phyloP scores from a whole-genome alignment of 2,888 invertebrate genomes.

The Hedya salicella region DNA sequence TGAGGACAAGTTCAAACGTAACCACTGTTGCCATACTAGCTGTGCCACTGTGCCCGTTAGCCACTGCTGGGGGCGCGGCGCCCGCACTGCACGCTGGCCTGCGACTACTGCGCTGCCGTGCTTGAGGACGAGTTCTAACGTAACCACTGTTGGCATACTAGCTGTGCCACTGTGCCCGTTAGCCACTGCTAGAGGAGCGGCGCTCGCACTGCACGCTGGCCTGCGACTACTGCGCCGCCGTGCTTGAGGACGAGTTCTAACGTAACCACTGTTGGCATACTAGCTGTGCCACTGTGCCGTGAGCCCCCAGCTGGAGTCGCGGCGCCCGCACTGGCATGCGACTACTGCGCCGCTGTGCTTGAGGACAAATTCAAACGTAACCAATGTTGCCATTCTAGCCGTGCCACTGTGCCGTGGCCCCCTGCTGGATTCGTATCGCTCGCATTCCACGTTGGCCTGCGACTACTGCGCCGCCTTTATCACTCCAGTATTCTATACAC shows the following conservation, averaged over 20 bases:
- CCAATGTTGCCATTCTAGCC: neutral
- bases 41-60: conserved; percentile 76
- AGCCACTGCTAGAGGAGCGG: conserved; percentile 89
- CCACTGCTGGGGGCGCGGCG: conserved; percentile 88
- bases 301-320: too few relatives aligned
- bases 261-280: conserved; percentile 66
- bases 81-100: conserved; percentile 90
- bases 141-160: conserved; percentile 57
- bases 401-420: conserved; percentile 89
- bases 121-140: conserved; percentile 89
- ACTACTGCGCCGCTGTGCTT: too few relatives aligned
- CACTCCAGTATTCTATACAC: too few relatives aligned
- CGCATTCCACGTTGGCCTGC: conserved; percentile 90
- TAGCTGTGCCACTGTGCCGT: too few relatives aligned
- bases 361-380: neutral
- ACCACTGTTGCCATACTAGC: conserved; percentile 48
- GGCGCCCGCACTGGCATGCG: too few relatives aligned
- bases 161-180: conserved; percentile 64
- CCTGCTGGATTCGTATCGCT: conserved; percentile 87
- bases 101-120: conserved; percentile 88
- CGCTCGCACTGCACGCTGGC: conserved; percentile 90
- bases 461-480: conserved; percentile 88
- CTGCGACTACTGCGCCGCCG: conserved; percentile 88
- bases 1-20: conserved; percentile 88
- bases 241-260: conserved; percentile 89